Percentiles rank a stretch among this genome's conserved stretches.
phyloP scores from a whole-genome alignment of 2,113 vertebrate species.

The Cichladusa arquata region DNA sequence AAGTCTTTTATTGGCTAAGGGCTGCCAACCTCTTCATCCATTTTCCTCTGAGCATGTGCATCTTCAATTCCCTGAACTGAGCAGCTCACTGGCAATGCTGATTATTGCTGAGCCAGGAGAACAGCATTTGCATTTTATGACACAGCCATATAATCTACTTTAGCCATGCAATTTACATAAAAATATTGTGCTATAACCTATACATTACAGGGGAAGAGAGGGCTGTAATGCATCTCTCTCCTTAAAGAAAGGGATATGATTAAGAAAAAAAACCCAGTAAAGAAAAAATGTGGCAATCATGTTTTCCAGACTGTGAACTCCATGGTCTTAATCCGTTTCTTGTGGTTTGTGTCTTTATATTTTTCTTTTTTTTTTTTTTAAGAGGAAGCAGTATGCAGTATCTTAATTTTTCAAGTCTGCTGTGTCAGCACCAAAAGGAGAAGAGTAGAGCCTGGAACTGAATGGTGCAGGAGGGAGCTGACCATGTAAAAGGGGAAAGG shows the following conservation, averaged over 20 bases:
- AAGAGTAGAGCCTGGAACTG: not conserved
- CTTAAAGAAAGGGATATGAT: not conserved
- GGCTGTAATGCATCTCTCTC: not conserved
- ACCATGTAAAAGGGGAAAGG: not conserved
- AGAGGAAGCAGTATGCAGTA: not conserved
- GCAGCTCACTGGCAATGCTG: not conserved
- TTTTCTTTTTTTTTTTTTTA: not conserved
- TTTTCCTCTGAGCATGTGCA: not conserved
- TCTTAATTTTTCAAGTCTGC: not conserved
- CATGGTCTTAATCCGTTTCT: not conserved
- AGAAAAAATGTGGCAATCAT: not conserved
- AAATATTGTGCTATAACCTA: not conserved
- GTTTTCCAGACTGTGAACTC: not conserved
- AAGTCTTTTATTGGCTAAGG: not conserved
- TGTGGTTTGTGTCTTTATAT: not conserved
- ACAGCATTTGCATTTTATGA: not conserved
- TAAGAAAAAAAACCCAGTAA: not conserved
- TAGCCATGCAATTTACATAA: not conserved
- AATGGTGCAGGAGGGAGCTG: not conserved
- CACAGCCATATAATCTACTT: not conserved
- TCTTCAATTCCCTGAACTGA: not conserved
- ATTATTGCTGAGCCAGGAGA: constrained; percentile 22
- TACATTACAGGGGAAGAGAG: not conserved
- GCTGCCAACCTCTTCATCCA: not conserved
- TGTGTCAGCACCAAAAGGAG: not conserved